Conservation (phyloP, 2,888 invertebrate genomes). For the Phlogophora meticulosa region DNA sequence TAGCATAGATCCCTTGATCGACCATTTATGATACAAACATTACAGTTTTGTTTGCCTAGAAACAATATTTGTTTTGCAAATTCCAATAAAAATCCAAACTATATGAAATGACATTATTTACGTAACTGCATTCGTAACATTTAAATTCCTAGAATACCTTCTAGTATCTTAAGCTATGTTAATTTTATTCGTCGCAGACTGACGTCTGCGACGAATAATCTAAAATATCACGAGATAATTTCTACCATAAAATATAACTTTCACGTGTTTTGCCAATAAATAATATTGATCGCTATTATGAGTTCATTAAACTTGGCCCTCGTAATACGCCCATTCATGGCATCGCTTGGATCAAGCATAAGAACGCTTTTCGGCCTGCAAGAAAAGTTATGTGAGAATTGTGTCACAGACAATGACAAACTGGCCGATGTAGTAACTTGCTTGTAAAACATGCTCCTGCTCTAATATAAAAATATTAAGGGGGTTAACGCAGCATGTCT, state of each 20-base stretch:
- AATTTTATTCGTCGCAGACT: slow-evolving; percentile 53
- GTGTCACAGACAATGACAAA: not conserved
- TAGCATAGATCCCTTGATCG: no score
- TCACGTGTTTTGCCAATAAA: slow-evolving; percentile 44
- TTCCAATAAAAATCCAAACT: slow-evolving; percentile 18
- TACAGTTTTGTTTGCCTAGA: not conserved
- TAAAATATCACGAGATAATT: slow-evolving; percentile 51
- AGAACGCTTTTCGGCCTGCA: not conserved
- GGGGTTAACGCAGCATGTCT: no score
- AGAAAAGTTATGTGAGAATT: not conserved
- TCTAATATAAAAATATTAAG: no score
- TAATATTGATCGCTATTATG: slow-evolving; percentile 20
- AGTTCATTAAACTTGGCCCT: slow-evolving; percentile 31
- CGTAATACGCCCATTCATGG: not conserved
- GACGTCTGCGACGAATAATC: no score
- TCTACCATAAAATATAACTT: slow-evolving; percentile 59
- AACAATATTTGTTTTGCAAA: slow-evolving; percentile 28
- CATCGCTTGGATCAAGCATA: not conserved
- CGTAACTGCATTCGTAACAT: slow-evolving; percentile 35
- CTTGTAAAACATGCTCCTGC: no score
- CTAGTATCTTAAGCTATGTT: slow-evolving; percentile 48
- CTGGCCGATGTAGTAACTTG: not conserved
- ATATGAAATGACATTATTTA: slow-evolving; percentile 54
- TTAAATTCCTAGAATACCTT: slow-evolving; percentile 52
- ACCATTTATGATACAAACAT: no score